These are phyloP conservation scores for Leptobrachium leishanense DNA, from an alignment of 2,113 vertebrate genomes.

Conservation along the genomic window DNA sequence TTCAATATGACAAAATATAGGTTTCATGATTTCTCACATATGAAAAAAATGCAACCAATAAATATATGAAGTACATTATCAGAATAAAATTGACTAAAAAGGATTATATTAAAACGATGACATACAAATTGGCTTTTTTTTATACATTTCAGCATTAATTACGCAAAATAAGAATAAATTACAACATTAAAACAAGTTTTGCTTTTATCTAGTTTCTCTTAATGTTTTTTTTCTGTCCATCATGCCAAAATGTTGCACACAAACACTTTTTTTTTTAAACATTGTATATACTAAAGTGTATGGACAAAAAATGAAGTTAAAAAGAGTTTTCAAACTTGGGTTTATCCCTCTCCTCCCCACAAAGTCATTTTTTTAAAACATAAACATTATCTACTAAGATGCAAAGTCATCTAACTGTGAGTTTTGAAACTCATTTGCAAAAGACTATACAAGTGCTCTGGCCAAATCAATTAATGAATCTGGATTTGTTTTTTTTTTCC, in stretches of 20 bases:
- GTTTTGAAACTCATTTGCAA: background rate
- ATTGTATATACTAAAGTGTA: slow-evolving; percentile 30
- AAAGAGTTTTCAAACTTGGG: slow-evolving; percentile 7
- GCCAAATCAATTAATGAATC: background rate
- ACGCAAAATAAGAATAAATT: slow-evolving; percentile 63
- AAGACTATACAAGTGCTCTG: slow-evolving; percentile 52
- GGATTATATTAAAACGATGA: slow-evolving; percentile 54
- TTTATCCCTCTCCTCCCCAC: background rate
- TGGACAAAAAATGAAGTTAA: background rate
- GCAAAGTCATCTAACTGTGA: slow-evolving; percentile 28
- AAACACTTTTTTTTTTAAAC: slow-evolving; percentile 35
- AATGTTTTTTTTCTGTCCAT: background rate
- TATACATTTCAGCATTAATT: slow-evolving; percentile 52
- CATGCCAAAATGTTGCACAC: slow-evolving; percentile 40
- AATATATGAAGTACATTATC: slow-evolving; percentile 60
- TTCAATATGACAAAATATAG: slow-evolving; percentile 71
- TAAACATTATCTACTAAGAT: slow-evolving; percentile 24
- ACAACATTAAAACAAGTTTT: slow-evolving; percentile 54
- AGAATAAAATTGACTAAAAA: slow-evolving; percentile 27
- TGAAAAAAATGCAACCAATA: slow-evolving; percentile 62
- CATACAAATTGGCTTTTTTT: slow-evolving; percentile 50
- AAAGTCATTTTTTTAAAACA: background rate
- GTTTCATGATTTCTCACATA: slow-evolving; percentile 59
- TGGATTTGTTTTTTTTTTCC: background rate
- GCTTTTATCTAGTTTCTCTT: background rate